Base-by-base conservation (phyloP, 2,888 invertebrate species). In the Tipula helvola region DNA sequence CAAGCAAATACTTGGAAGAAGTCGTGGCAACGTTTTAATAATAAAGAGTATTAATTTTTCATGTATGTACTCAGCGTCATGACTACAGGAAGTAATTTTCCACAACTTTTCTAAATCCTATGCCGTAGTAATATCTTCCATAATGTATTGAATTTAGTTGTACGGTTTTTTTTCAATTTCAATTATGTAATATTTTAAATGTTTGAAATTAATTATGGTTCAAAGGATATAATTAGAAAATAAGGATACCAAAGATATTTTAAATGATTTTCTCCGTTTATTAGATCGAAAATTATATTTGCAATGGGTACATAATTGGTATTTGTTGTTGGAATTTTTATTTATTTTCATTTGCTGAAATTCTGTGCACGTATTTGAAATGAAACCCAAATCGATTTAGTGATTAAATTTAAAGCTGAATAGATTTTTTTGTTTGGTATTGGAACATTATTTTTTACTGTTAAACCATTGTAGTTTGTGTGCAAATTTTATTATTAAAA, bases 211-310 rank as follows among this genome's bases (percentile, higher is more conserved):
- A 71, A 71, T 71, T 71, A 71, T 71, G 71, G 71, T 28, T 71
- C 71, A 71, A 71, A 71, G 71, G 71, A 71, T 71, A 71, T 71
- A 71, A 71, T 71, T 71, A 71, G 71, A 71, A 71, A 71, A 71
- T 71, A 71, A 71, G 71, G 71, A 71, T 71, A 71, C 28, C 28
- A 71, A 7, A 1, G 18, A 71, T 71, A 28, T 28, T 71, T 28
- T 71, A 7, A 5, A 8, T 28, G 28, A 28, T 28, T 71, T 28
- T 71, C 7, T 71, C 10, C 52, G 16, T 16, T 71, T 57, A n/a
- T 71, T 28, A 71, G 28, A 71, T 28, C 3, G 71, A 71, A 71
- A 71, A 71, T 71, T 71, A 5, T 18, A 71, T 8, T 71, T 28
- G 28, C 7, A 71, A 7, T 7, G 3, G 5, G 28, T 71, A 52